Base-by-base conservation (phyloP, 2,888 invertebrate species). In the Baronia brevicornis region DNA sequence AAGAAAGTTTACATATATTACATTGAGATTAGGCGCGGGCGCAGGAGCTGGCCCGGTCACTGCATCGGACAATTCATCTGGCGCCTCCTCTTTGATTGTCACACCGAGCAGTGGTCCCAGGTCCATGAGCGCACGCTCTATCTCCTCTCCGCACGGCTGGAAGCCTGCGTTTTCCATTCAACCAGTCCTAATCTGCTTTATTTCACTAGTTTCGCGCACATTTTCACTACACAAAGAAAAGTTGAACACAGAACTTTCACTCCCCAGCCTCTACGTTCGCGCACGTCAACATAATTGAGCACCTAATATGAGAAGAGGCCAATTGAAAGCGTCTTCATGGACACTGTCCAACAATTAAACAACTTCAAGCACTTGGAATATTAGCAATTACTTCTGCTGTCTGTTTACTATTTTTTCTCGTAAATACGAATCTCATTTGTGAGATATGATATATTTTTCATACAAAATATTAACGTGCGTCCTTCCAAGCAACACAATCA, bases 111-210 rank as follows among this genome's bases (percentile, higher is more conserved):
- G 72, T 40, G 82, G 71, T 39, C 82, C 80, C 28, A 84, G 61
- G 52, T 84, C 84, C 78, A 84, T 73, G 40, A 84, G 64, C 36
- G 80, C 82, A 35, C 75, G 70, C 61, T 84, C 84, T 34, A 84
- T 75, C 41, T 84, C 84, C 44, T 82, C 84, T 36, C 73, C 77
- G 13, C 71, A 67, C 42, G 69, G 54, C 43, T 71, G 65, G 54
- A 75, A 78, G 49, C 61, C 63, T 36, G 69, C 62, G 68, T 65
- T 75, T 48, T 82, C 82, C 84, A 84, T 82, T 42, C 41, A 44
- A 48, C 37, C 39, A 41, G 23, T 58, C 45, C 39, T 39, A 33
- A 40, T 38, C 38, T 49, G 51, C 43, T 38, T 46, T 51, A 59
- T 53, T 58, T 57, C 48, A 55, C 48, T 46, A 47, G 44, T 38